Evolutionary conservation across 1,140 invertebrate genomes (phyloP).

Genomic region (Drosophila sechellia): DNA sequence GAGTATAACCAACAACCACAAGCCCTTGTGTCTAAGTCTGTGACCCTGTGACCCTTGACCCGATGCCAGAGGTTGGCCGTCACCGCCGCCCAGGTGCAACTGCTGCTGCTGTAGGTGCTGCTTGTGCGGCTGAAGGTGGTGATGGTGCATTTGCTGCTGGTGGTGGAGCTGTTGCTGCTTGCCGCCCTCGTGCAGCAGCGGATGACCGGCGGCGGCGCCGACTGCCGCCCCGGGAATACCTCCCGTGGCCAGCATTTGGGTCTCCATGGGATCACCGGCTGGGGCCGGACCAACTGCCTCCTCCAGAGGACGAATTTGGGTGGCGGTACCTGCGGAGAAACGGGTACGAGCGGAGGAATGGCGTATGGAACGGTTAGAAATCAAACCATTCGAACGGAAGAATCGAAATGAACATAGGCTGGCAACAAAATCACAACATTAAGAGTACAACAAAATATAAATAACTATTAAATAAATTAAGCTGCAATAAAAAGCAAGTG

Average conservation of each 20-base stretch:
- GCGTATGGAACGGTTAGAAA: slow-evolving; percentile 47
- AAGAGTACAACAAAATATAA: slow-evolving; percentile 44
- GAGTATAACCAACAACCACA: slow-evolving; percentile 86
- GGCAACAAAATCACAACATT: slow-evolving; percentile 57
- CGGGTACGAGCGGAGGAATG: slow-evolving; percentile 49
- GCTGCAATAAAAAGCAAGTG: slow-evolving; percentile 40
- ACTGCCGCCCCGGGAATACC: slow-evolving; percentile 23
- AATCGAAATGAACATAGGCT: slow-evolving; percentile 33
- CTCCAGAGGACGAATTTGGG: slow-evolving; percentile 68
- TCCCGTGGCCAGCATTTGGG: slow-evolving; percentile 35
- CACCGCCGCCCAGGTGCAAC: slow-evolving; percentile 41
- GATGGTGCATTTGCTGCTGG: slow-evolving; percentile 52
- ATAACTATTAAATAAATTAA: slow-evolving; percentile 18
- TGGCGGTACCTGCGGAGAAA: slow-evolving; percentile 69
- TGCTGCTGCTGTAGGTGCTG: slow-evolving; percentile 54
- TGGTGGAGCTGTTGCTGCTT: slow-evolving; percentile 37
- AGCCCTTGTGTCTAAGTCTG: slow-evolving; percentile 69
- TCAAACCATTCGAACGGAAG: slow-evolving; percentile 39
- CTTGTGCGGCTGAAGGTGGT: slow-evolving; percentile 56
- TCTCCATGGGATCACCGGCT: slow-evolving; percentile 54
- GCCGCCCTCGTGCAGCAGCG: slow-evolving; percentile 29
- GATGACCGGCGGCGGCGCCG: slow-evolving; percentile 31
- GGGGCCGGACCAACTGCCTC: slow-evolving; percentile 56
- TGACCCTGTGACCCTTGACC: slow-evolving; percentile 40
- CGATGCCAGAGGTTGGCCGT: slow-evolving; percentile 37